phyloP scores from a whole-genome alignment of 1,140 invertebrate species.

The Heliconius hewitsoni region DNA sequence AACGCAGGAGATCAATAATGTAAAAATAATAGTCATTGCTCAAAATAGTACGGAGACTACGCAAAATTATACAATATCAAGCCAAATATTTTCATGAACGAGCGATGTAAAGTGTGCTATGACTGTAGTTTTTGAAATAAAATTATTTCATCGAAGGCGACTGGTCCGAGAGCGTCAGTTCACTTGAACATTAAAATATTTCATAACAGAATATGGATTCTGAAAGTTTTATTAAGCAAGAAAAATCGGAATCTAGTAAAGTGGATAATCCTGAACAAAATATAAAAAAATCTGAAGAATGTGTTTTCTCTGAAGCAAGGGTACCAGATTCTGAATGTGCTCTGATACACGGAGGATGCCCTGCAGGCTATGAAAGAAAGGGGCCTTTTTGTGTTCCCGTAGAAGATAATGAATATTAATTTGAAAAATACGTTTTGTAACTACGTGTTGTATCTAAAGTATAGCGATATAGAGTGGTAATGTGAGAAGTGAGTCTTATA shows the following conservation, averaged over 20 bases:
- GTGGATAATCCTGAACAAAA: not conserved
- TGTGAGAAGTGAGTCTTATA: too few species aligned
- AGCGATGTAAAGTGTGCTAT: not conserved
- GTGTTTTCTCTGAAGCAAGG: not conserved
- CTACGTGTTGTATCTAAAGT: not conserved
- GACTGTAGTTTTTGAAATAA: not conserved
- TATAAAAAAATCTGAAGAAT: not conserved
- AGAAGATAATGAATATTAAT: not conserved
- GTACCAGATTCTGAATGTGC: not conserved
- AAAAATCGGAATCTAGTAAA: not conserved
- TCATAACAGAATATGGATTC: not conserved
- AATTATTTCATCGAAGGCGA: not conserved
- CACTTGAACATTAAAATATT: not conserved
- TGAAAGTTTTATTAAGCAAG: not conserved
- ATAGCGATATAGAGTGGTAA: too few species aligned
- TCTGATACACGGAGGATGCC: constrained; percentile 10
- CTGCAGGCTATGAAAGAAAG: constrained; percentile 24
- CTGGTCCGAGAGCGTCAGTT: not conserved
- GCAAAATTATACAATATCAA: not conserved
- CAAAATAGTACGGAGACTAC: not conserved
- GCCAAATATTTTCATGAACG: not conserved
- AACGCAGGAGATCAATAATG: not conserved
- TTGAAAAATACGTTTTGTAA: too few species aligned
- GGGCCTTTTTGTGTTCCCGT: constrained; percentile 30
- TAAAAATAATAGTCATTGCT: not conserved